Conservation (phyloP, 2,113 vertebrate genomes). For the Silurus meridionalis region DNA sequence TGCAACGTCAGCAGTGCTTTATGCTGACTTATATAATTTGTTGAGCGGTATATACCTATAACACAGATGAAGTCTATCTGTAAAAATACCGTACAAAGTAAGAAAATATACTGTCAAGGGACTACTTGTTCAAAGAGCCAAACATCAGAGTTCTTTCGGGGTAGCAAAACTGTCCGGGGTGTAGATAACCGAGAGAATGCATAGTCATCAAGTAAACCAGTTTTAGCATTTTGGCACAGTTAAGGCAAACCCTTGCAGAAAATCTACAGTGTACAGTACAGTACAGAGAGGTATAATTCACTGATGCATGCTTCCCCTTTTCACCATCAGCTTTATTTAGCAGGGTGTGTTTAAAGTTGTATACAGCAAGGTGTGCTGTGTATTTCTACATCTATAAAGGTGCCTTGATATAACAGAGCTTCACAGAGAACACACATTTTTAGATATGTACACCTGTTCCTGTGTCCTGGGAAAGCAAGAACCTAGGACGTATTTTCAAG, state of each 20-base stretch:
- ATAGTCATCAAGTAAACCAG: neutral
- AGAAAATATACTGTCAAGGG: neutral
- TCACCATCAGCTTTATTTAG: conserved; percentile 4
- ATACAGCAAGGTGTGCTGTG: neutral
- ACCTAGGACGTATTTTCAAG: neutral
- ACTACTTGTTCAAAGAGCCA: neutral
- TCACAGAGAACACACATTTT: neutral
- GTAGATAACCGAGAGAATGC: neutral
- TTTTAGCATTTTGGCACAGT: neutral
- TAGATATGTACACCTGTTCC: neutral
- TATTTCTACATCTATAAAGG: neutral
- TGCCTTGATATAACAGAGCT: conserved; percentile 3
- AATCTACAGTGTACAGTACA: neutral
- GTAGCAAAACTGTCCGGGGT: neutral
- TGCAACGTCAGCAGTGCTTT: neutral
- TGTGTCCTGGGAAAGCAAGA: neutral
- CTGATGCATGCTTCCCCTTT: neutral
- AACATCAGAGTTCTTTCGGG: neutral
- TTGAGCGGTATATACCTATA: neutral
- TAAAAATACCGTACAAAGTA: neutral
- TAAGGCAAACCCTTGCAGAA: conserved; percentile 7
- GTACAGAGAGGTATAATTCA: neutral
- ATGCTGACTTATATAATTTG: neutral
- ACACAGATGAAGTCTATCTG: neutral
- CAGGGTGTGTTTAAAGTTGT: neutral